These are phyloP conservation scores for Eolophus roseicapilla DNA, from an alignment of 2,113 vertebrate genomes.

Conservation along the genomic window DNA sequence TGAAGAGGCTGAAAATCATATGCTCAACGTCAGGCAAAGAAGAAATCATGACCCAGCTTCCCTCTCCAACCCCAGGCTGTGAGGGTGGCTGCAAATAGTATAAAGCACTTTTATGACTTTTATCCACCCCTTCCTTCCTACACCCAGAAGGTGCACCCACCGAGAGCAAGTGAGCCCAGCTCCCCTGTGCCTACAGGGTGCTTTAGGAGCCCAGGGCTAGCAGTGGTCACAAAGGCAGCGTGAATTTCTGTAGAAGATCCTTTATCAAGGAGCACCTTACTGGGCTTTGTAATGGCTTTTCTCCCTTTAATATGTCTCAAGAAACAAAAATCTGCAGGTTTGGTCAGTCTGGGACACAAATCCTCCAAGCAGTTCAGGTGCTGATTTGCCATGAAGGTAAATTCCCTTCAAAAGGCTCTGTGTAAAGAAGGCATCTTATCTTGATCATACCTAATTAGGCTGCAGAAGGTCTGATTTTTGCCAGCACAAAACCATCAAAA, in stretches of 20 bases:
- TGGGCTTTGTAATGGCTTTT: background rate
- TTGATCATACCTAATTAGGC: background rate
- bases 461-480: background rate
- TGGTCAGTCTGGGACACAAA: background rate
- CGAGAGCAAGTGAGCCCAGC: rapidly evolving
- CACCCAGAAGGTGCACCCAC: background rate
- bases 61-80: background rate
- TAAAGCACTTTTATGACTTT: background rate
- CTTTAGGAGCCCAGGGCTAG: background rate
- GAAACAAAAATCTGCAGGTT: background rate
- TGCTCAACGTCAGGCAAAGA: background rate
- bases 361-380: background rate
- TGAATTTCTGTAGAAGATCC: background rate
- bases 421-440: background rate
- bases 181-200: rapidly evolving
- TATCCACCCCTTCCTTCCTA: background rate
- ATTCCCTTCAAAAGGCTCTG: background rate
- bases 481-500: background rate
- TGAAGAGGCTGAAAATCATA: background rate
- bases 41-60: background rate
- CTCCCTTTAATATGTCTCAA: background rate
- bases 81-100: background rate
- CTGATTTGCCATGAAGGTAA: background rate
- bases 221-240: rapidly evolving
- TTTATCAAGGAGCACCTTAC: background rate